A percentile compares a stretch with the other conserved stretches of the same genome.
phyloP scores from a whole-genome alignment of 92 coral and sea anemone genomes.

The Palythoa grandis region DNA sequence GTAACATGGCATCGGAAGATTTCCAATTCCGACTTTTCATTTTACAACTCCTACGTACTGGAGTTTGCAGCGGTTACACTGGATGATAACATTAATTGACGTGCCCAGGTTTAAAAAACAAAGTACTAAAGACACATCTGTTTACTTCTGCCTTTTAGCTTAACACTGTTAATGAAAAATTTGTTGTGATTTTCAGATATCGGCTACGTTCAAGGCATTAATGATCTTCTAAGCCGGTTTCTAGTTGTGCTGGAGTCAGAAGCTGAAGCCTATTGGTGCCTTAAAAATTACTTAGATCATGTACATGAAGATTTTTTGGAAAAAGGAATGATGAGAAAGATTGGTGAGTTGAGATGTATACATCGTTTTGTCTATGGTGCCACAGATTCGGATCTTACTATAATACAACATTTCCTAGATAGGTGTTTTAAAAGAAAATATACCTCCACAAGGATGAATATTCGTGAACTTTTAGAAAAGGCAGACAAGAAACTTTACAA shows the following conservation, averaged over 20 bases:
- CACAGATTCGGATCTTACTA: background rate
- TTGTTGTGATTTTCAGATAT: slow-evolving; percentile 66
- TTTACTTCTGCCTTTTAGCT: background rate
- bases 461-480: no score
- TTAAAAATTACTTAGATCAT: slow-evolving; percentile 81
- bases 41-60: no score
- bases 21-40: no score
- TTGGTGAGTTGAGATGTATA: slow-evolving; percentile 51
- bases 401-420: no score
- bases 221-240: slow-evolving; percentile 90
- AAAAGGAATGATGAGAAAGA: slow-evolving; percentile 75
- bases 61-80: no score
- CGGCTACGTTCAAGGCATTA: slow-evolving; percentile 98
- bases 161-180: background rate
- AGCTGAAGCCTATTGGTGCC: slow-evolving; percentile 90
- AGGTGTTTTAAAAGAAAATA: no score
- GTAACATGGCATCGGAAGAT: no score
- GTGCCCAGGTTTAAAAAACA: no score
- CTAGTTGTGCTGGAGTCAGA: slow-evolving; percentile 90
- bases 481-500: no score
- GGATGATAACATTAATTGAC: no score
- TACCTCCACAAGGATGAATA: no score
- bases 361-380: background rate
- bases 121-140: background rate
- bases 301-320: slow-evolving; percentile 89